These are phyloP conservation scores for Emmelina monodactyla DNA, from an alignment of 2,888 invertebrate genomes.

Conservation along the genomic window DNA sequence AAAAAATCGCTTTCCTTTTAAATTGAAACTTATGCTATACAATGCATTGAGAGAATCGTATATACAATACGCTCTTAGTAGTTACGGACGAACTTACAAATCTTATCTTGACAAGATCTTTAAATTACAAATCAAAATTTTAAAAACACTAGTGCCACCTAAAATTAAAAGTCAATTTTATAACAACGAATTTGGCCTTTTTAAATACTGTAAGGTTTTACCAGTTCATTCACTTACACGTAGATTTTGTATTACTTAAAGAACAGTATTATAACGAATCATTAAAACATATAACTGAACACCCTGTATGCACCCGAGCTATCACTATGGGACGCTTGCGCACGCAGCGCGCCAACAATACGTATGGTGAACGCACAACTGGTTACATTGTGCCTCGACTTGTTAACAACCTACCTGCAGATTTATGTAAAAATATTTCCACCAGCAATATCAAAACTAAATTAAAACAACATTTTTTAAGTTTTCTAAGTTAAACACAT, in stretches of 20 bases:
- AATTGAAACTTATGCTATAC: constrained; percentile 1
- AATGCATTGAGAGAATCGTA: constrained; percentile 2
- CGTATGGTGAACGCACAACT: too few species aligned
- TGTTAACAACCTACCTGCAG: too few species aligned
- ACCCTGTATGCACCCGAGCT: background rate
- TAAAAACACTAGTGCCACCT: background rate
- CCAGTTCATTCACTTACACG: background rate
- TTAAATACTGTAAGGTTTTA: background rate
- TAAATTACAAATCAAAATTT: background rate
- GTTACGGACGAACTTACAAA: background rate
- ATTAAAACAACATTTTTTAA: too few species aligned
- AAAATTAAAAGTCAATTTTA: background rate
- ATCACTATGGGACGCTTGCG: too few species aligned
- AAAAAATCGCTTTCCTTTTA: background rate
- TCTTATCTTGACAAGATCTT: background rate
- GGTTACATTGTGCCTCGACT: too few species aligned
- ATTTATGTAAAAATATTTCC: too few species aligned
- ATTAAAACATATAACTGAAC: background rate
- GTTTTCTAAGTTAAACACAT: too few species aligned
- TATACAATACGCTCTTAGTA: constrained; percentile 1
- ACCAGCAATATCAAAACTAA: too few species aligned
- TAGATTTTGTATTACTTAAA: background rate
- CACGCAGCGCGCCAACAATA: too few species aligned
- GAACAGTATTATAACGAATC: background rate
- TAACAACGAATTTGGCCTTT: background rate